Conservation (phyloP, 2,888 invertebrate genomes). For the Corythucha ciliata region DNA sequence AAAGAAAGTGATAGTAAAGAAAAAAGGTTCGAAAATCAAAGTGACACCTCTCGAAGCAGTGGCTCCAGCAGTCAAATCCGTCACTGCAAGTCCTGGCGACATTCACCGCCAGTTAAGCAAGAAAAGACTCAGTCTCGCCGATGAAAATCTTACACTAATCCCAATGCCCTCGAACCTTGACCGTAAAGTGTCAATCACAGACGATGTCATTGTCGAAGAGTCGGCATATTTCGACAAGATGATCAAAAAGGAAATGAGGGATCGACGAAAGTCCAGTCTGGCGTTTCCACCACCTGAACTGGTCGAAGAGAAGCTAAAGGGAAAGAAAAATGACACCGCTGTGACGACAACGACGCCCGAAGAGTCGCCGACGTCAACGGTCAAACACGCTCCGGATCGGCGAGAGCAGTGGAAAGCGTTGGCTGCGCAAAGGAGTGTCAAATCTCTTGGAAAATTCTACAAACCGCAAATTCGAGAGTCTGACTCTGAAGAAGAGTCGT, state of each 20-base stretch:
- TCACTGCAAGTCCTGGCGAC: constrained; percentile 22
- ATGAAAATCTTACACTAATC: constrained; percentile 18
- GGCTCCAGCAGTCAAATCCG: constrained; percentile 9
- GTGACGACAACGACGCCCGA: constrained; percentile 33
- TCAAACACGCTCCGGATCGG: constrained; percentile 38
- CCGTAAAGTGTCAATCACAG: constrained; percentile 33
- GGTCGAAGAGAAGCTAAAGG: constrained; percentile 38
- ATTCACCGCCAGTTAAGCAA: constrained; percentile 26
- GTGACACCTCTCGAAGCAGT: constrained; percentile 23
- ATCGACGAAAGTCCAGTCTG: constrained; percentile 26
- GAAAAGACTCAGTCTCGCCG: constrained; percentile 19
- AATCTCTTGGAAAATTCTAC: constrained; percentile 24
- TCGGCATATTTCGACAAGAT: constrained; percentile 33
- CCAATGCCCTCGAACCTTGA: constrained; percentile 10
- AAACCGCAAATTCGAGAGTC: constrained; percentile 15
- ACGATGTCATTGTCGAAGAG: constrained; percentile 37
- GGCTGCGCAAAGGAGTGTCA: constrained; percentile 14
- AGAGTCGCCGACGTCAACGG: constrained; percentile 35
- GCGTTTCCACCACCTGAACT: constrained; percentile 21
- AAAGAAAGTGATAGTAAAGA: constrained; percentile 29
- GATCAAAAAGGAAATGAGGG: constrained; percentile 34
- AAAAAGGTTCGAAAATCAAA: constrained; percentile 25
- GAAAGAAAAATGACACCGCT: too few species aligned
- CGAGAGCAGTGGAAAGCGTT: constrained; percentile 24
- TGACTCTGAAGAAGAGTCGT: constrained; percentile 1